Evolutionary conservation across 2,113 vertebrate species (phyloP).

Genomic region (Mormoops blainvillei): DNA sequence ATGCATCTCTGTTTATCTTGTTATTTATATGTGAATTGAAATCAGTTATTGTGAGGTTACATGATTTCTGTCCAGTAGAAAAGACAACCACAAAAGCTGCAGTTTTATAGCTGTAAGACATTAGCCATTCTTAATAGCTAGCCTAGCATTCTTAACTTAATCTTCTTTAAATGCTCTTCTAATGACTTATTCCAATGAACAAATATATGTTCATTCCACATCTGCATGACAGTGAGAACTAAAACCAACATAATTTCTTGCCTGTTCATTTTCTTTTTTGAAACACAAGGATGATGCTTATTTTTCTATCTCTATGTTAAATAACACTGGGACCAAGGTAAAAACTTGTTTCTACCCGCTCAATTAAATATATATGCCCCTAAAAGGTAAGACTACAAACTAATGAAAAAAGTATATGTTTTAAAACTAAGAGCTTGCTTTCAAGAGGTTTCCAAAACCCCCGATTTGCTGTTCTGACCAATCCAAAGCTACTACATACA

Average conservation of each 20-base stretch:
- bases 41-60: neutral
- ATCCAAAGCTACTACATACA: neutral
- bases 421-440: neutral
- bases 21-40: neutral
- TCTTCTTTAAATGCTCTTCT: neutral
- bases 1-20: neutral
- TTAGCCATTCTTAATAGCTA: neutral
- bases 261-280: neutral
- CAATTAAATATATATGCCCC: neutral
- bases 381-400: neutral
- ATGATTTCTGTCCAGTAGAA: neutral
- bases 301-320: neutral
- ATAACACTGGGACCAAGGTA: neutral
- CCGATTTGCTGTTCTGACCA: neutral
- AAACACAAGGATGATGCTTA: neutral
- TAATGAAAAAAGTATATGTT: neutral
- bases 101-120: neutral
- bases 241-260: neutral
- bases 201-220: neutral
- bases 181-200: neutral
- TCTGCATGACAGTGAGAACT: neutral
- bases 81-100: neutral
- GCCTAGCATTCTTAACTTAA: neutral
- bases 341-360: neutral
- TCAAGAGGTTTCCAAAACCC: neutral